Conservation (phyloP, 2,113 vertebrate genomes). For the Thermophis baileyi region DNA sequence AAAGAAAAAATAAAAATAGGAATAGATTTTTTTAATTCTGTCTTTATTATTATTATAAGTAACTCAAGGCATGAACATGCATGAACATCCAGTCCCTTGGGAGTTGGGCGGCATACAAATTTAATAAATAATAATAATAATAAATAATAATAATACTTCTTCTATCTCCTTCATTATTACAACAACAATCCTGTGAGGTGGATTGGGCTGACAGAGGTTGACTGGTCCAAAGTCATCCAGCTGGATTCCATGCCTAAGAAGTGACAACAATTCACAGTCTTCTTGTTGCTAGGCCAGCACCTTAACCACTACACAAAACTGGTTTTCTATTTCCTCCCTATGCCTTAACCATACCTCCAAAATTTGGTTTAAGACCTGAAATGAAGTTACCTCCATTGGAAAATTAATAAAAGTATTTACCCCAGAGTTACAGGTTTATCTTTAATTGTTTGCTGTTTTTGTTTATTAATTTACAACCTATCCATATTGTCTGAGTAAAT, state of each 20-base stretch:
- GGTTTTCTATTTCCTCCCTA: background rate
- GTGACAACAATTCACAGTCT: background rate
- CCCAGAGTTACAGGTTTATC: background rate
- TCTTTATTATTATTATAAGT: background rate
- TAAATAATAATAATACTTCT: no score
- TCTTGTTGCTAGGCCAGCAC: background rate
- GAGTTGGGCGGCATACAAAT: no score
- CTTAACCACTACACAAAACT: background rate
- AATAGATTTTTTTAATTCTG: background rate
- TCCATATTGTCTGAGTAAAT: background rate
- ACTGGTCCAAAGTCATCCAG: background rate
- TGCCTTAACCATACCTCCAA: background rate
- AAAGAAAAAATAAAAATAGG: no score
- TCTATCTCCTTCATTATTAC: background rate
- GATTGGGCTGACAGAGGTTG: no score
- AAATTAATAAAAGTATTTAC: background rate
- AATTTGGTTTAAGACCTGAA: background rate
- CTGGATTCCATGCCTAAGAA: background rate
- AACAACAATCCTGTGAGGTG: background rate
- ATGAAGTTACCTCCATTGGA: background rate
- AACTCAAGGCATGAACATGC: background rate
- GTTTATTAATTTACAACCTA: background rate
- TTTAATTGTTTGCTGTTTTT: background rate
- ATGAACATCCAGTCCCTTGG: no score
- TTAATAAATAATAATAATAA: no score